Evolutionary conservation across 1,140 invertebrate genomes (phyloP).

Genomic region (Nasonia vitripennis): DNA sequence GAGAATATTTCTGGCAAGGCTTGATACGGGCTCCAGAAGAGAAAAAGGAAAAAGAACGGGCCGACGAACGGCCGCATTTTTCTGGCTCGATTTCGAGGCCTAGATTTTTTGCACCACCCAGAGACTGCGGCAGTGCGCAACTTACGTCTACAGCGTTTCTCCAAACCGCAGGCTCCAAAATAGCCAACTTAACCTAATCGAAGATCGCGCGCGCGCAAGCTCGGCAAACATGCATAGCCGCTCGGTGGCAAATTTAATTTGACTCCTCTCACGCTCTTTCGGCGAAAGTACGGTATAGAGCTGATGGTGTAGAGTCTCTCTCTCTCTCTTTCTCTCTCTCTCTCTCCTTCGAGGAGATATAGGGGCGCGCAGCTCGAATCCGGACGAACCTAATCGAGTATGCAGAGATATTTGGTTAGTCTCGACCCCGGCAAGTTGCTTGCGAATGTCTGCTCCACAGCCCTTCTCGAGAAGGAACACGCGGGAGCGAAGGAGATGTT

Average conservation of each 20-base stretch:
- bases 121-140: neutral
- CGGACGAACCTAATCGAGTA: conserved; percentile 55
- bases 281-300: neutral
- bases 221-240: neutral
- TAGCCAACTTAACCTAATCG: too few relatives aligned
- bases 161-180: too few relatives aligned
- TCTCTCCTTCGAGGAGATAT: neutral
- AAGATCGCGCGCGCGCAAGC: neutral
- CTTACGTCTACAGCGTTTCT: too few relatives aligned
- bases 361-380: conserved; percentile 19
- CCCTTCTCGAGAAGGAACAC: conserved; percentile 2
- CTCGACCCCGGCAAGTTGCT: conserved; percentile 20
- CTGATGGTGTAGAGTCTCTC: neutral
- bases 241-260: conserved; percentile 42
- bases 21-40: neutral
- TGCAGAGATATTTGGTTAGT: conserved; percentile 59
- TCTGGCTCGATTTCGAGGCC: conserved; percentile 29
- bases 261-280: neutral
- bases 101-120: conserved; percentile 14
- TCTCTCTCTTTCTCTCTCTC: too few relatives aligned
- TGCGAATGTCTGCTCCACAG: conserved; percentile 29
- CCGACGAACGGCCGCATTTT: neutral
- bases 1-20: conserved; percentile 21
- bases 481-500: conserved; percentile 1
- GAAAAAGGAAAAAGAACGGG: conserved; percentile 23